These are phyloP conservation scores for Nephotettix cincticeps DNA, from an alignment of 1,140 invertebrate species.

Conservation along the genomic window DNA sequence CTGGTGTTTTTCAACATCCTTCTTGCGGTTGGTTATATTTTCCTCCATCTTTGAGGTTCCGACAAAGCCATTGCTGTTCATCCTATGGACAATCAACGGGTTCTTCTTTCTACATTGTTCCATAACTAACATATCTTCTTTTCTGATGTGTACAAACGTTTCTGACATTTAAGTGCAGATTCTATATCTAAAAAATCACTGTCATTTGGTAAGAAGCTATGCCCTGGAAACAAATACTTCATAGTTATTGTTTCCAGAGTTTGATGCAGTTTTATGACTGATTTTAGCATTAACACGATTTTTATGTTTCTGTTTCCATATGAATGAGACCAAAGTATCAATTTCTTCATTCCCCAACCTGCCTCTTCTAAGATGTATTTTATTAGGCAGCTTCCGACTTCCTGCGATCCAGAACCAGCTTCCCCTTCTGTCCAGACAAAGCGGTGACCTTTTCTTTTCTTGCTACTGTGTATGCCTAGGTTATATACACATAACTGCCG, in stretches of 20 bases:
- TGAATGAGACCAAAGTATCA: slow-evolving; percentile 46
- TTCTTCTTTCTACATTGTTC: slow-evolving; percentile 32
- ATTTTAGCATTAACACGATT: slow-evolving; percentile 40
- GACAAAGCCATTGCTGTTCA: slow-evolving; percentile 16
- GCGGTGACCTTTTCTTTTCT: slow-evolving; percentile 38
- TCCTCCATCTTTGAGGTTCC: slow-evolving; percentile 7
- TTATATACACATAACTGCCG: slow-evolving; percentile 41
- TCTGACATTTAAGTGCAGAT: slow-evolving; percentile 40
- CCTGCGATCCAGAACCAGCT: slow-evolving; percentile 43
- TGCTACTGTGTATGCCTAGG: slow-evolving; percentile 36
- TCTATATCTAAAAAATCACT: slow-evolving; percentile 45
- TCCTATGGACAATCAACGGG: slow-evolving; percentile 1
- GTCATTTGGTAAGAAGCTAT: slow-evolving; percentile 46
- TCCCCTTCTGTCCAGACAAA: slow-evolving; percentile 44
- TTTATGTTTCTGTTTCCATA: slow-evolving; percentile 41
- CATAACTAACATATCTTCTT: slow-evolving; percentile 44
- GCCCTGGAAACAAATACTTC: slow-evolving; percentile 44
- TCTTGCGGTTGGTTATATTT: slow-evolving; percentile 17
- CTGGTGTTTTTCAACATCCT: slow-evolving; percentile 3
- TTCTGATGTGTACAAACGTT: slow-evolving; percentile 41
- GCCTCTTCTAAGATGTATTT: slow-evolving; percentile 42
- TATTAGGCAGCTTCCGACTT: slow-evolving; percentile 44
- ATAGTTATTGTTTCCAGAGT: slow-evolving; percentile 40
- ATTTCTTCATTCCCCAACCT: slow-evolving; percentile 33
- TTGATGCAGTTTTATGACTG: slow-evolving; percentile 35